Evolutionary conservation across 2,797 vertebrate genomes (phyloP).

Genomic region (Danio tinwini): DNA sequence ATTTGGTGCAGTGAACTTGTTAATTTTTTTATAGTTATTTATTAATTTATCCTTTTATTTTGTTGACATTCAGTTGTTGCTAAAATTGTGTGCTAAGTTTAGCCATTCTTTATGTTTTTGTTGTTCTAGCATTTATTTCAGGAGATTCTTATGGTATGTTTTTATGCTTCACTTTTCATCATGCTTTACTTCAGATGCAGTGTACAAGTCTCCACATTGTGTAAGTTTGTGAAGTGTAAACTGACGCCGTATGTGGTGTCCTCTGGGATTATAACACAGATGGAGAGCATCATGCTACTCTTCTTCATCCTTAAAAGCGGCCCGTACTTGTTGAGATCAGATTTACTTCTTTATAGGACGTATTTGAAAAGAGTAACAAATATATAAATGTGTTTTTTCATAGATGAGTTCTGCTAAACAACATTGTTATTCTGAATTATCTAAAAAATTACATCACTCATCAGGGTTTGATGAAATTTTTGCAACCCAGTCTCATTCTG

Average conservation of each 20-base stretch:
- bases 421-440: too few relatives aligned
- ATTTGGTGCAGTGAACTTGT: too few relatives aligned
- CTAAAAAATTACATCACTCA: too few relatives aligned
- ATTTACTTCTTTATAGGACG: slow-evolving; percentile 26
- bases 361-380: background rate
- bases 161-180: background rate
- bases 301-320: slow-evolving; percentile 37
- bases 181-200: background rate
- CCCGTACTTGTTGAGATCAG: slow-evolving; percentile 35
- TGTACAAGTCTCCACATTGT: background rate
- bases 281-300: slow-evolving; percentile 18
- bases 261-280: slow-evolving; percentile 35
- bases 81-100: too few relatives aligned
- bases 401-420: background rate
- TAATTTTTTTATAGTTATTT: too few relatives aligned
- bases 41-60: too few relatives aligned
- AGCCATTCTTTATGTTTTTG: too few relatives aligned
- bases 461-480: too few relatives aligned
- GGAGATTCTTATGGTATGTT: background rate
- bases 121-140: too few relatives aligned
- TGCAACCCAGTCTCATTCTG: too few relatives aligned
- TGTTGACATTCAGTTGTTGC: too few relatives aligned
- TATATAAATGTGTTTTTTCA: slow-evolving; percentile 4
- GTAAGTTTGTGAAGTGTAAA: background rate
- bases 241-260: background rate